Evolutionary conservation across 2,113 vertebrate genomes (phyloP), one percentile per base, ranked within the genome.

Genomic region (Etheostoma spectabile): DNA sequence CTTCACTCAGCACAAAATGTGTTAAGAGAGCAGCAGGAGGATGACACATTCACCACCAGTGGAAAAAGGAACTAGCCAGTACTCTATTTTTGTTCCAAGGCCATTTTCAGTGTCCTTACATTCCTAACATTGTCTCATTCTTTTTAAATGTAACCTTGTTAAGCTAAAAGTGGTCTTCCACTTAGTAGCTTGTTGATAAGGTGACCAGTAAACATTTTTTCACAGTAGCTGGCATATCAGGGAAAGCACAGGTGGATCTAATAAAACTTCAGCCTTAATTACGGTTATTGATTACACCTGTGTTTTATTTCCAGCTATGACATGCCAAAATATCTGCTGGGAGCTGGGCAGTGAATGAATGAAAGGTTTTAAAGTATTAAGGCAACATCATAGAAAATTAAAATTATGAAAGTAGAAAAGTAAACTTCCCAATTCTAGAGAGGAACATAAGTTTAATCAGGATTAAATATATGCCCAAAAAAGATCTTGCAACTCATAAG

Each of bases 391-490:
- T 1, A 52, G n/a, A 15, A 10, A 45, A 51, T 15, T 7, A 3
- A 38, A 22, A 45, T 27, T 14, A 46, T 15, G 13, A 18, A 55
- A 45, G 24, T n/a, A 16, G 1, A 42, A 53, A 82, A 62, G 11
- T 2, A 75, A 49, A 78, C 18, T n/a, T 15, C 21, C 51, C 71
- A 75, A 69, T 75, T 82, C 30, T 77, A 82, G 71, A 93, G 90
- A 96, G 95, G 96, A 97, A 96, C 94, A 92, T 91, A 94, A 82
- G 89, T 99, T 98, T 97, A 98, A 98, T 98, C 94, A 94, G 93
- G 96, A 96, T 97, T 97, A 97, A 97, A 98, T 97, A 96, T 96
- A 97, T 95, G 95, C 89, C 94, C 16, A 59, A 78, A 89, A 95
- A 90, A 92, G 70, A 89, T 94, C 92, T 94, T 95, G 88, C 84